Conservation (phyloP, 2,888 invertebrate species). For the Thalpophila matura region DNA sequence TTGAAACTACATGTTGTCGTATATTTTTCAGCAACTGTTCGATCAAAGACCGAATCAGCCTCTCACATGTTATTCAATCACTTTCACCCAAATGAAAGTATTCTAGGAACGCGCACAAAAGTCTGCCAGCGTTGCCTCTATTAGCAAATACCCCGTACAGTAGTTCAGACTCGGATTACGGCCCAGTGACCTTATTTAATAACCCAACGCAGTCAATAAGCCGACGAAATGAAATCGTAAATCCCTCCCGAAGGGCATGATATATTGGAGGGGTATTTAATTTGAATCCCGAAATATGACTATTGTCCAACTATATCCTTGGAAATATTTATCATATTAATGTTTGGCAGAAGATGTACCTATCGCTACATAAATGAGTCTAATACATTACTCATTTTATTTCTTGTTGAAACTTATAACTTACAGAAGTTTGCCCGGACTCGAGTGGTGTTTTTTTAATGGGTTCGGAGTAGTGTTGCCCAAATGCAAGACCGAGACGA, state of each 20-base stretch:
- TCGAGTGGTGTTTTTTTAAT: too few relatives aligned
- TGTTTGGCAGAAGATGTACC: slow-evolving; percentile 9
- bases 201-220: slow-evolving; percentile 71
- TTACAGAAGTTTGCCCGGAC: too few relatives aligned
- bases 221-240: slow-evolving; percentile 72
- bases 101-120: slow-evolving; percentile 25
- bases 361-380: too few relatives aligned
- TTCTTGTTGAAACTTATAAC: too few relatives aligned
- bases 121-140: slow-evolving; percentile 40
- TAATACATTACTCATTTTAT: too few relatives aligned
- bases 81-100: slow-evolving; percentile 8
- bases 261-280: slow-evolving; percentile 62
- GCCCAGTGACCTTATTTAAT: slow-evolving; percentile 68
- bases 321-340: slow-evolving; percentile 39
- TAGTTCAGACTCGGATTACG: slow-evolving; percentile 64
- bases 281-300: slow-evolving; percentile 60
- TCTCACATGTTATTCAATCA: slow-evolving; percentile 5
- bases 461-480: too few relatives aligned
- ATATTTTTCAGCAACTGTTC: background rate
- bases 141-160: slow-evolving; percentile 57
- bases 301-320: slow-evolving; percentile 55
- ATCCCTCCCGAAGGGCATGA: slow-evolving; percentile 63
- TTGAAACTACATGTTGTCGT: too few relatives aligned
- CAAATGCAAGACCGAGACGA: too few relatives aligned
- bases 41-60: background rate